These are phyloP conservation scores for Anniella stebbinsi DNA, from an alignment of 2,797 vertebrate species.

Conservation along the genomic window DNA sequence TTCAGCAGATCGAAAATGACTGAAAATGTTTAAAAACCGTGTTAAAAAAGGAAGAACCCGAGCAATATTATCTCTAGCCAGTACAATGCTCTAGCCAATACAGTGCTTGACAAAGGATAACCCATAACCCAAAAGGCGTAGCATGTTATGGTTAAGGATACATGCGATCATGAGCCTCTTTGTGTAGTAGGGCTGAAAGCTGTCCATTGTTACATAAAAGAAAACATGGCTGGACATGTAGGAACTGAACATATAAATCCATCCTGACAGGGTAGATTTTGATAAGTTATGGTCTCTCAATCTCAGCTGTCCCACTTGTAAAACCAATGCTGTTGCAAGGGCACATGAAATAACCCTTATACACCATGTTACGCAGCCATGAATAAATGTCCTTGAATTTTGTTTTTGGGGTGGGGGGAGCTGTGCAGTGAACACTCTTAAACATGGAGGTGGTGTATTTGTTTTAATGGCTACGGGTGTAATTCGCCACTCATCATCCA, in stretches of 20 bases:
- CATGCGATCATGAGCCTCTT: background rate
- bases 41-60: background rate
- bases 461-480: constrained; percentile 14
- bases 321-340: background rate
- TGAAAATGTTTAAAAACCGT: background rate
- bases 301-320: background rate
- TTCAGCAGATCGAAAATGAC: background rate
- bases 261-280: background rate
- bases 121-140: background rate
- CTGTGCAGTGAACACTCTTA: background rate
- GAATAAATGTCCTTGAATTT: background rate
- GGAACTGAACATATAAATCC: background rate
- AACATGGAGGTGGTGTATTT: constrained; percentile 1
- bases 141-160: background rate
- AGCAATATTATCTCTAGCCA: background rate
- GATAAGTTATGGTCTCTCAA: background rate
- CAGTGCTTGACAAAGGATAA: background rate
- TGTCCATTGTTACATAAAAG: background rate
- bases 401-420: background rate
- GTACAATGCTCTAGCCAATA: background rate
- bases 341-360: background rate
- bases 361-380: background rate
- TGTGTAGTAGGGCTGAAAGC: background rate
- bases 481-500: background rate
- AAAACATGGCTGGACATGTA: background rate